phyloP scores from a whole-genome alignment of 1,140 invertebrate genomes.

The Drosophila murphyi region DNA sequence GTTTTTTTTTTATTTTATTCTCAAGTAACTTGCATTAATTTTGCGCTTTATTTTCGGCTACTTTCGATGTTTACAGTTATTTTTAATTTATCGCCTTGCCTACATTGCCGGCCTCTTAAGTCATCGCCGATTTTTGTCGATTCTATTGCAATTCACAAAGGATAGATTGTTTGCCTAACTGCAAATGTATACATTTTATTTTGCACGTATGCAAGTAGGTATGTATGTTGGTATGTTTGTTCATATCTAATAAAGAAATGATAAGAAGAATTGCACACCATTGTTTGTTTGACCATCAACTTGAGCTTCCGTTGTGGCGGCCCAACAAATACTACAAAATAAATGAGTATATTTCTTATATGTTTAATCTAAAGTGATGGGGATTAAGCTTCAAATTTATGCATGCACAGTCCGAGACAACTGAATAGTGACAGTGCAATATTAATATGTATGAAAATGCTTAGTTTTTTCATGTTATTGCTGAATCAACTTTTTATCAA shows the following conservation, averaged over 20 bases:
- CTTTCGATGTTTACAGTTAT: constrained; percentile 49
- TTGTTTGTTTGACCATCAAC: constrained; percentile 20
- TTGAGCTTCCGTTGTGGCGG: constrained; percentile 9
- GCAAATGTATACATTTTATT: neutral
- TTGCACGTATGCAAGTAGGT: neutral
- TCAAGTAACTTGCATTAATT: constrained; percentile 62
- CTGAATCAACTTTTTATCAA: no score
- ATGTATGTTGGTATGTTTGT: constrained; percentile 2
- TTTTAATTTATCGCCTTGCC: constrained; percentile 41
- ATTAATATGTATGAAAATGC: neutral
- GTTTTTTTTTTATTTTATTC: constrained; percentile 27
- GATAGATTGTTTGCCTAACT: neutral
- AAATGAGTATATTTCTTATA: constrained; percentile 20
- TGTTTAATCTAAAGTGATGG: constrained; percentile 43
- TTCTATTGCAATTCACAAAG: constrained; percentile 3
- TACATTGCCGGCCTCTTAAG: constrained; percentile 35
- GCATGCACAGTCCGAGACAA: neutral
- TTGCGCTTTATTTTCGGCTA: constrained; percentile 42
- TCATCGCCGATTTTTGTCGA: constrained; percentile 20
- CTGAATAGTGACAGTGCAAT: neutral
- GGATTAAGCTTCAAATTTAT: neutral
- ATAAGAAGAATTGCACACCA: constrained; percentile 4
- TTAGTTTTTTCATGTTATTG: neutral
- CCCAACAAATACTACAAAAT: neutral
- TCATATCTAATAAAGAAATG: constrained; percentile 12